Evolutionary conservation across 2,888 invertebrate species (phyloP).

Genomic region (Andrena trimmerana): DNA sequence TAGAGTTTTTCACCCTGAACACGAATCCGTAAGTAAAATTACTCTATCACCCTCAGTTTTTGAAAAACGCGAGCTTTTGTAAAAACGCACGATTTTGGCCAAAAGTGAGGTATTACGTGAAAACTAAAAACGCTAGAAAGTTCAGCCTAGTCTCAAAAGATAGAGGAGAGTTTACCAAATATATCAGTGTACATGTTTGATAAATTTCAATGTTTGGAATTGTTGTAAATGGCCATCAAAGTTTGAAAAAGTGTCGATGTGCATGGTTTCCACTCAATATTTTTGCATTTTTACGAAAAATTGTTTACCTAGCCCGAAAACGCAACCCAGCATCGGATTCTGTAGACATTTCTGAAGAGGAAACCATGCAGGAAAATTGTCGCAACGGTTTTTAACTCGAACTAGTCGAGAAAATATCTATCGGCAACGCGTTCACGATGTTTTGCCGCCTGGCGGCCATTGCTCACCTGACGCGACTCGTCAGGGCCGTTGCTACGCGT

Average conservation of each 20-base stretch:
- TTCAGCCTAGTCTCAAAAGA: neutral
- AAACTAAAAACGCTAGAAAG: neutral
- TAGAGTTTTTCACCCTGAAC: too few relatives aligned
- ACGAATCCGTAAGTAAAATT: too few relatives aligned
- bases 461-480: too few relatives aligned
- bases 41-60: too few relatives aligned
- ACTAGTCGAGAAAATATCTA: too few relatives aligned
- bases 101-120: neutral
- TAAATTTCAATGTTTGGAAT: neutral
- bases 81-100: neutral
- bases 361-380: neutral
- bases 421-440: too few relatives aligned
- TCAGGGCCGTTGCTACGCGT: too few relatives aligned
- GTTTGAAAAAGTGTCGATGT: neutral
- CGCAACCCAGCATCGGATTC: neutral
- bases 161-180: too few relatives aligned
- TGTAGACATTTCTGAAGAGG: neutral
- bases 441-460: too few relatives aligned
- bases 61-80: neutral
- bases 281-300: neutral
- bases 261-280: neutral
- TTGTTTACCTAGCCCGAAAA: neutral
- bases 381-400: neutral
- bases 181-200: neutral
- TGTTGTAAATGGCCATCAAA: neutral